Base-by-base conservation (phyloP, 2,888 invertebrate species). In the Ariolimax columbianus region DNA sequence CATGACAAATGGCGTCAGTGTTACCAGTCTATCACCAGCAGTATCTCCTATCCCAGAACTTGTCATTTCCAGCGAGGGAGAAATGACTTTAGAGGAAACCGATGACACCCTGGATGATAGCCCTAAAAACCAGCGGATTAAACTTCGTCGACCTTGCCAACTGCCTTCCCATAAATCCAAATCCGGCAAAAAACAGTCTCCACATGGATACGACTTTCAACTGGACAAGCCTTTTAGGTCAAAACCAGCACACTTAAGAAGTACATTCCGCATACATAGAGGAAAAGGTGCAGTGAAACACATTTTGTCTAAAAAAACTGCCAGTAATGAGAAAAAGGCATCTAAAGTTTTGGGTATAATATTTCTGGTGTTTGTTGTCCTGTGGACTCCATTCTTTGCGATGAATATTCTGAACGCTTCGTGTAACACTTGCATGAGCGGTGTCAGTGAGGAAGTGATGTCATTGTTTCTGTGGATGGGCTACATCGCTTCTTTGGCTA, bases 301-400 rank as follows among this genome's bases (percentile, higher is more conserved):
- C 81, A 83, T 91, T 2, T 83, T 91, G 40, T 90, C 91, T 36
- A 90, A 90, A 38, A 91, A 91, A 86, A 89, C 91, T 3, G 91
- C 90, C n/a, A 90, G 90, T 55, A 94, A 93, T 85, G 94, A 94
- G 86, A 90, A 89, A 83, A 94, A 94, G 87, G 94, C 94, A 0
- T 93, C 93, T 11, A 93, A 93, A 88, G 94, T 94, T n/a, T 88
- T 94, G 47, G 93, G 93, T 19, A 93, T 94, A 70, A 94, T 94
- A 55, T 94, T 94, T 87, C 91, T 90, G 30, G 93, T 93, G 23
- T 94, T 94, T 89, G 92, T 94, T 4, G 88, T 92, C 17, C 86
- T 93, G 77, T 94, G 94, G 93, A 93, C 94, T 0, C 94, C 94
- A 30, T 94, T 94, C 84, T 93, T 93, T 88, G 90, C 90, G 47